Base-by-base conservation (phyloP, 1,140 invertebrate species). In the Brachionus manjavacas region DNA sequence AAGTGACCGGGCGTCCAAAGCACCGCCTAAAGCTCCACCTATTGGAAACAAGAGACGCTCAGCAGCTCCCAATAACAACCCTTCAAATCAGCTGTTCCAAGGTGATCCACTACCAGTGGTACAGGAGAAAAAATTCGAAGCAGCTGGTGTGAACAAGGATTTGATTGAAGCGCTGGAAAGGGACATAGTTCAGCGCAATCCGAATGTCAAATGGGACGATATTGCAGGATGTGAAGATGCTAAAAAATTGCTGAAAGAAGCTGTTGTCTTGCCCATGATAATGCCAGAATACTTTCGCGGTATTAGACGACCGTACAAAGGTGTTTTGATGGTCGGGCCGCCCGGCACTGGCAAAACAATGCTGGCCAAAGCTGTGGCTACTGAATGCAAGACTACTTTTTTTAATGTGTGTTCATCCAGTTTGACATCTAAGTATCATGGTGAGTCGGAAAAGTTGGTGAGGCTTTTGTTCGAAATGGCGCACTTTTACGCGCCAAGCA, bases 211-310 rank as follows among this genome's bases (percentile, higher is more conserved):
- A 87, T 99, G 97, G 96, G 89, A 87, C 88, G 97, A 99, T 89
- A 99, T 99, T 88, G 96, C 97, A 11, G 97, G 98, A 91, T 91
- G 99, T 66, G 91, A 94, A 20, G 96, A 98, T 88, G 97, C 96
- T 1, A 99, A 99, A 90, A 91, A 94, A 85, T 89, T 99, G 39
- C 90, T 99, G 20, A 95, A 99, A 90, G 97, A 99, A 91, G 97
- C 97, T 76, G 96, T 99, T 20, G 96, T 99, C 16, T 91, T 99
- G 86, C 97, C 97, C 8, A 95, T 98, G 92, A 94, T 95, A 92
- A 97, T 99, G 93, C 97, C 97, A 4, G 95, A 99, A 87, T 99
- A 96, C 90, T 99, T 99, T 89, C 97, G 95, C 92, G 95, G 96
- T 31, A 98, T 98, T 86, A 92, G 95, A 28, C 89, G 94, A 85